Conservation (phyloP, 1,140 invertebrate genomes). For the Drosophila tropicalis region DNA sequence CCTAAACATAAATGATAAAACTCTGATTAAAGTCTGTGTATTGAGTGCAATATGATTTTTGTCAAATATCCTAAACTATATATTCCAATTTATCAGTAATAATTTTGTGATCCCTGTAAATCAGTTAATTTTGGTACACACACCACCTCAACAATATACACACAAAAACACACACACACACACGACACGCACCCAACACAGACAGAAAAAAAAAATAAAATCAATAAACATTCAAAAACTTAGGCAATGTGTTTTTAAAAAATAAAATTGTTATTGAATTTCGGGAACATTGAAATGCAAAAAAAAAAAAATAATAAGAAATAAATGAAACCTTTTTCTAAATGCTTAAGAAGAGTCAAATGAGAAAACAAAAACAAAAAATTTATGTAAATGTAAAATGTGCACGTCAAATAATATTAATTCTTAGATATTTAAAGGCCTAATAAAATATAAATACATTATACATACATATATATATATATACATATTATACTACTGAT, state of each 20-base stretch:
- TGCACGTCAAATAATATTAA: conserved; percentile 81
- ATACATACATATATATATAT: conserved; percentile 52
- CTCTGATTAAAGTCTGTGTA: conserved; percentile 40
- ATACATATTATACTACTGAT: conserved; percentile 21
- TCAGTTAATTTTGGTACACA: conserved; percentile 32
- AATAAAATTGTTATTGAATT: conserved; percentile 73
- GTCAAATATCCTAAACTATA: conserved; percentile 33
- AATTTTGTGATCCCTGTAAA: conserved; percentile 38
- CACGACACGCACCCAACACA: conserved; percentile 34
- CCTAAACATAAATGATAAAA: conserved; percentile 4
- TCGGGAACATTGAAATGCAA: conserved; percentile 71
- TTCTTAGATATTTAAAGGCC: conserved; percentile 77
- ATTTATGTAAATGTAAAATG: conserved; percentile 81
- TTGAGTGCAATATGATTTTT: conserved; percentile 31
- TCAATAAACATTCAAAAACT: conserved; percentile 40
- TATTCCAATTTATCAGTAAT: conserved; percentile 26
- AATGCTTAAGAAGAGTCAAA: conserved; percentile 43
- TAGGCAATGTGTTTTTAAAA: conserved; percentile 61
- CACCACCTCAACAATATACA: conserved; percentile 12
- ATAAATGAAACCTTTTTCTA: conserved; percentile 53
- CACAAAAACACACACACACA: conserved; percentile 21
- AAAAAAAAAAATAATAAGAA: conserved; percentile 18
- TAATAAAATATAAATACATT: conserved; percentile 74
- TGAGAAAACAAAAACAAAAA: conserved; percentile 44
- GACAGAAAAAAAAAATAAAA: conserved; percentile 18